Conservation (phyloP, 1,140 invertebrate genomes). For the Pteromalus puparum region DNA sequence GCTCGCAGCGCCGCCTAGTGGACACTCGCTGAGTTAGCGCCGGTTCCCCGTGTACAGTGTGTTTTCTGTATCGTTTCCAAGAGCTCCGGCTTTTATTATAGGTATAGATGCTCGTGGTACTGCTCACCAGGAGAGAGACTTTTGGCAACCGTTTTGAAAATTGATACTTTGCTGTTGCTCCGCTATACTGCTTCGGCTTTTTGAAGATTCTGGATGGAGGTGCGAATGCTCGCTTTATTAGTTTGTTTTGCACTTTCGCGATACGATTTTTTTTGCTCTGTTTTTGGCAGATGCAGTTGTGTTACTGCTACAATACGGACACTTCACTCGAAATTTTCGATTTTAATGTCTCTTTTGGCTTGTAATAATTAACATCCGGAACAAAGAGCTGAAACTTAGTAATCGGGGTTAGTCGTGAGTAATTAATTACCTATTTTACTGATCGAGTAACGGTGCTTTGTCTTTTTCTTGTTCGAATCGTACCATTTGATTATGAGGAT, state of each 20-base stretch:
- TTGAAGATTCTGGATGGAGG: too few relatives aligned
- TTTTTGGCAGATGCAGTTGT: too few relatives aligned
- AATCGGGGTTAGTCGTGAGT: not conserved
- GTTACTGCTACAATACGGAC: too few relatives aligned
- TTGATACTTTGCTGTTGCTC: not conserved
- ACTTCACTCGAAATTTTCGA: too few relatives aligned
- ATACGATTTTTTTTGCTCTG: too few relatives aligned
- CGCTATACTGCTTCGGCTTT: too few relatives aligned
- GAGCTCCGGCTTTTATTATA: not conserved
- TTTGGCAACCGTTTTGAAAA: not conserved
- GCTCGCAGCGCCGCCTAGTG: conserved; percentile 18
- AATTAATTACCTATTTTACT: not conserved
- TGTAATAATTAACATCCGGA: too few relatives aligned
- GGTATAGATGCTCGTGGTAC: not conserved
- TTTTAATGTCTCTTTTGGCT: too few relatives aligned
- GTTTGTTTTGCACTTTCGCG: too few relatives aligned
- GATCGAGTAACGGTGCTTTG: too few relatives aligned
- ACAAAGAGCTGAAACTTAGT: not conserved
- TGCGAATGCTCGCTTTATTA: too few relatives aligned
- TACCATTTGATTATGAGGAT: not conserved
- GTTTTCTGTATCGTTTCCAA: not conserved
- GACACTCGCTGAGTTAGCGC: not conserved
- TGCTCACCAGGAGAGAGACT: not conserved
- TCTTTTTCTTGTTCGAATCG: too few relatives aligned
- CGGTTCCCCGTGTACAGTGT: not conserved